phyloP scores from a whole-genome alignment of 2,888 invertebrate species.

The Oxycera nigricornis region DNA sequence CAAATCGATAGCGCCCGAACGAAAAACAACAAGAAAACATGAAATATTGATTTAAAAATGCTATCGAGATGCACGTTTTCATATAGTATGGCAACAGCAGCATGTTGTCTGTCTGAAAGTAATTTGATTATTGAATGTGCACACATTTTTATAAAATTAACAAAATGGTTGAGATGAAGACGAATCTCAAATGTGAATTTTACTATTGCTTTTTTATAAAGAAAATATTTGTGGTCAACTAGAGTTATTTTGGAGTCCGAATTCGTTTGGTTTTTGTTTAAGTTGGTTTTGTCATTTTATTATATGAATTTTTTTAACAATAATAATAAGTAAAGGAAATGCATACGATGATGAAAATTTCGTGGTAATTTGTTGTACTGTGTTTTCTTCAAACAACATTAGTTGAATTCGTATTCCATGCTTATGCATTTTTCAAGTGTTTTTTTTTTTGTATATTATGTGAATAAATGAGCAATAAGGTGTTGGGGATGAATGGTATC shows the following conservation, averaged over 20 bases:
- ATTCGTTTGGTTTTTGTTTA: neutral
- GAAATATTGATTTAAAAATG: neutral
- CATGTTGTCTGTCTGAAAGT: no score
- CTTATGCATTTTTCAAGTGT: constrained; percentile 21
- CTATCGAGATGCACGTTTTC: no score
- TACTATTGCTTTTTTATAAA: neutral
- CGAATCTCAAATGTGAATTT: neutral
- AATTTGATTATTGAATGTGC: no score
- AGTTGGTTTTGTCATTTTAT: neutral
- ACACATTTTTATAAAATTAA: no score
- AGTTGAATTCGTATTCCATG: constrained; percentile 3
- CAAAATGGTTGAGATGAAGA: neutral
- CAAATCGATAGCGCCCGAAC: neutral
- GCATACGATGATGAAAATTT: neutral
- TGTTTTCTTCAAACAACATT: neutral
- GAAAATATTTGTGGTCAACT: neutral
- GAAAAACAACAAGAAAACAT: neutral
- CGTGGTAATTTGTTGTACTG: neutral
- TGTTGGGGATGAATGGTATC: neutral
- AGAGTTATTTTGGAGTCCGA: neutral
- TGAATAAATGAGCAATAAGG: neutral
- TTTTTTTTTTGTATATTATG: neutral
- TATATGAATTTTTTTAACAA: neutral
- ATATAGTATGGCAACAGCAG: no score
- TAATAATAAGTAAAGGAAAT: neutral